Evolutionary conservation across 2,888 invertebrate genomes (phyloP), one percentile per base, ranked within the genome.

Genomic region (Blera fallax): DNA sequence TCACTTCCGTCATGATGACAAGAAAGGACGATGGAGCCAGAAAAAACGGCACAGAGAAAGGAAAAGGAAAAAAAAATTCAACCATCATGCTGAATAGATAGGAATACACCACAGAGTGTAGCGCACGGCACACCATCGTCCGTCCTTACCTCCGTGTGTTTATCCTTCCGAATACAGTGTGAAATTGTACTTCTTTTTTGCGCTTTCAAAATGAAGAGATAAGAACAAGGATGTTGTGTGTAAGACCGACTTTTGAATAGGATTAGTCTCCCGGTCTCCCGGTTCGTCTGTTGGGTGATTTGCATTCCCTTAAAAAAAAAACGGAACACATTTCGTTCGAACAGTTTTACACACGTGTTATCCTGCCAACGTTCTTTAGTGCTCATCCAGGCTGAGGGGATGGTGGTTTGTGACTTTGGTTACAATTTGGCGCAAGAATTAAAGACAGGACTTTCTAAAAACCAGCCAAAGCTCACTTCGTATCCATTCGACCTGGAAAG

Each of bases 1-100:
- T 60, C 72, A 37, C 72, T 72, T 72, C 72, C 72, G 72, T 37
- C 72, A 50, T 60, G 60, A 50, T 60, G 72, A 60, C 60, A 60
- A 16, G 37, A 34, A 24, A 16, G 45, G 48, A 50, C 11, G 32
- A 37, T 18, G 40, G 8, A 60, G 8, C 2, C 3, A 43, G 6
- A 10, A 24, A 62, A 40, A 18, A 34, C 6, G 27, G 14, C 1
- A 27, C 1, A 40, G 27, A 60, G 24, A 6, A 14, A 27, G 10
- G 40, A 14, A 7, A 8, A 40, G 45, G 21, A 7, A 29, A 45
- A 16, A 40, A 40, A 40, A 14, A 40, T 40, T 1, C 14, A 14
- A 40, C n/a, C 40, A 14, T 40, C 14, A 14, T 40, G 14, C 14
- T 14, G 40, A 7, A 40, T 14, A 40, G 14, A 40, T 40, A 14